phyloP scores from a whole-genome alignment of 2,113 vertebrate species.

The Dissostichus mawsoni region DNA sequence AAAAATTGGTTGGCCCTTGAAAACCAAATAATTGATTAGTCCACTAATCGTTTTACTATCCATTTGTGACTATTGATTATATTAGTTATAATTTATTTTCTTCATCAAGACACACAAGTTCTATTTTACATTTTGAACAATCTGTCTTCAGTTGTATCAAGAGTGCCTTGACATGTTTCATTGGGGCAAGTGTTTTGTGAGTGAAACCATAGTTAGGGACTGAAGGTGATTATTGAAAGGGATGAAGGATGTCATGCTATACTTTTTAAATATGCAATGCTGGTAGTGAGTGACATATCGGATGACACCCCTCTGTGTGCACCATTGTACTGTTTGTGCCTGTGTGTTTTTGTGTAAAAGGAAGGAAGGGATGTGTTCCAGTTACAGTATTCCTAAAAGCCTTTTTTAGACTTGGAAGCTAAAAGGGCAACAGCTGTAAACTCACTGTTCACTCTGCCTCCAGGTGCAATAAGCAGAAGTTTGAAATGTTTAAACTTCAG shows the following conservation, averaged over 20 bases:
- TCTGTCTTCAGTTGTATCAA: constrained; percentile 75
- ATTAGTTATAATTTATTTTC: constrained; percentile 35
- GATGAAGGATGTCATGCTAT: constrained; percentile 38
- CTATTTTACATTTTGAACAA: constrained; percentile 48
- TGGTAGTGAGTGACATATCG: constrained; percentile 43
- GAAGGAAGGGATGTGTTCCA: background rate
- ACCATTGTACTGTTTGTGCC: constrained; percentile 3
- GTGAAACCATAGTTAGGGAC: constrained; percentile 23
- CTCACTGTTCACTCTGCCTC: background rate
- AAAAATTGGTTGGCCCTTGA: too few relatives aligned
- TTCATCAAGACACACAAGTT: constrained; percentile 6
- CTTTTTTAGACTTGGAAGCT: constrained; percentile 27
- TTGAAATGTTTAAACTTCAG: constrained; percentile 3
- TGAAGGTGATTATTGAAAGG: constrained; percentile 16
- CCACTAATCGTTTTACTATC: too few relatives aligned
- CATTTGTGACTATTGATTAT: constrained; percentile 18
- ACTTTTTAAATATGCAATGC: constrained; percentile 62
- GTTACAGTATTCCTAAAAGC: constrained; percentile 9
- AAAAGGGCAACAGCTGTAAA: background rate
- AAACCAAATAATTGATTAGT: too few relatives aligned
- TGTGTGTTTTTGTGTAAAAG: background rate
- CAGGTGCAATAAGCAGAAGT: background rate
- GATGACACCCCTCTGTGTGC: constrained; percentile 27
- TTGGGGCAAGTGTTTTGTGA: constrained; percentile 38
- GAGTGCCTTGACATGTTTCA: constrained; percentile 80